These are phyloP conservation scores for Zapornia atra DNA, from an alignment of 2,113 vertebrate genomes.

Conservation along the genomic window DNA sequence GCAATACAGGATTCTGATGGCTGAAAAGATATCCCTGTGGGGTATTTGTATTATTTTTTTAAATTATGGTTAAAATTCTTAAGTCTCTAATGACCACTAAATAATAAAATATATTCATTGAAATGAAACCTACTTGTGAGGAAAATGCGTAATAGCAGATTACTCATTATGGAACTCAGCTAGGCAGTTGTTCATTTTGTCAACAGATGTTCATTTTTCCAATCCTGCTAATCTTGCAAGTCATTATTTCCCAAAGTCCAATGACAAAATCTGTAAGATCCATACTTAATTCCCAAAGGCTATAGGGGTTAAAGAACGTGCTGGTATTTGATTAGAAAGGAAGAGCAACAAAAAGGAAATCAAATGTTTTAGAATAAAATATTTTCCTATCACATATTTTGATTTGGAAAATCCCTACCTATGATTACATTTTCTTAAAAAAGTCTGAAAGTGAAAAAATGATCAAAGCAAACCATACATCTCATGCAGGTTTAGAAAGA, in stretches of 20 bases:
- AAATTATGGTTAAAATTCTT: background rate
- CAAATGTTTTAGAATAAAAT: background rate
- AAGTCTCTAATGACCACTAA: background rate
- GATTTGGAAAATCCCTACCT: background rate
- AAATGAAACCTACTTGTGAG: background rate
- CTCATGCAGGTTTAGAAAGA: background rate
- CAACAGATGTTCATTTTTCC: slow-evolving; percentile 36
- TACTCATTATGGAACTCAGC: background rate
- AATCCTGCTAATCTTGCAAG: slow-evolving; percentile 14
- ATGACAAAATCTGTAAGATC: background rate
- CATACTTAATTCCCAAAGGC: background rate
- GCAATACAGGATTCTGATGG: background rate
- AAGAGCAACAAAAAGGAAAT: background rate
- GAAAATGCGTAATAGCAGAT: background rate
- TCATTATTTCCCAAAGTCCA: background rate
- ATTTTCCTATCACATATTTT: background rate
- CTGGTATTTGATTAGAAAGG: background rate
- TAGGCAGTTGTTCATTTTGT: slow-evolving; percentile 20
- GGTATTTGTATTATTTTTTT: no score
- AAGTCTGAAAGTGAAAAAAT: background rate
- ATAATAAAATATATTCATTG: background rate
- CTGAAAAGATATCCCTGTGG: background rate
- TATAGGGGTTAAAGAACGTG: background rate
- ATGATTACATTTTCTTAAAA: background rate
- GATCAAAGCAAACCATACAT: background rate